Evolutionary conservation across 2,113 vertebrate genomes (phyloP), one percentile per base, ranked within the genome.

Genomic region (Cryptoleucopteryx plumbea): DNA sequence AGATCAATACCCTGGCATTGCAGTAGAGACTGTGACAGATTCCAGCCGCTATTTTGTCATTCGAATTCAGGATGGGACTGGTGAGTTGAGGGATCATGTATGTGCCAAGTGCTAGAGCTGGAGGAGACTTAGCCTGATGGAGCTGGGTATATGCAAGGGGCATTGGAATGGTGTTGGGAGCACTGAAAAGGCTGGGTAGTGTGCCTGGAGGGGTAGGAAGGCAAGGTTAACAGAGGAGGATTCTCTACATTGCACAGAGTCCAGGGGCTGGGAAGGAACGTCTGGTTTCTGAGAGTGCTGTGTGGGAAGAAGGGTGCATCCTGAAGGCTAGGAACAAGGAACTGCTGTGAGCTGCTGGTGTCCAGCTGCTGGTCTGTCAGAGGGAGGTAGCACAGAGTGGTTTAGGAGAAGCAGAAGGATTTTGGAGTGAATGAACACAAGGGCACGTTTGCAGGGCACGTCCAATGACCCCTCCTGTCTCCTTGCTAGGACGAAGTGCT

Each of bases 31-130:
- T 3, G 99, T 99, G 82, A 98, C 99, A 12, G 99, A 99, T 97
- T 99, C 99, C 65, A 99, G 99, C 90, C 99, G 99, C 48, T 99
- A 99, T 96, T 99, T 99, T 88, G 99, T 99, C 52, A 98, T 99
- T 84, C 98, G 99, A 72, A 99, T 99, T 96, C 99, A 99, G 95
- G 99, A 99, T 96, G 99, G 99, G 43, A 99, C 98, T 23, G 99
- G 99, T 99, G 92, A 97, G 98, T 91, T 93, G 85, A 63, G 31
- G 25, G 26, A n/a, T 50, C 17, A 0, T 7, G 16, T 58, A 14
- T 4, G 5, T 82, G 59, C 43, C 40, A 38, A 13, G 34, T 53
- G 36, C 12, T 45, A 42, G 40, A 26, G 26, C 7, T 89, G 66
- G 65, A 80, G 32, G 65, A 79, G 21, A 8, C 40, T 40, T 38